Evolutionary conservation across 2,888 invertebrate genomes (phyloP), one percentile per base, ranked within the genome.

Genomic region (Halocaridina rubra): DNA sequence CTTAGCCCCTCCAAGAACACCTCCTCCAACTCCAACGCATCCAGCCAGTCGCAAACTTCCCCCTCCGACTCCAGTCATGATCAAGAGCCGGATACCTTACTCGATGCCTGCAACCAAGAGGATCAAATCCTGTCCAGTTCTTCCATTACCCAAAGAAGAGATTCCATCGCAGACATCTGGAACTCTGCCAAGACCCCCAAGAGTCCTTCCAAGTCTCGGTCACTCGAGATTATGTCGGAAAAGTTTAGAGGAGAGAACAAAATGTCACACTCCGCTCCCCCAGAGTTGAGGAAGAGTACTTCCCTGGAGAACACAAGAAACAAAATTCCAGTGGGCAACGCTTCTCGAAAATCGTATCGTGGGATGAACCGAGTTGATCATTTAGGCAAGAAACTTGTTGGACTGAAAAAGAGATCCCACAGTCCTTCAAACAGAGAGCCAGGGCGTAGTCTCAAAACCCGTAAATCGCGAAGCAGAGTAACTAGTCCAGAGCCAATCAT

Each of bases 151-250:
- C 79, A 79, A 75, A 72, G 79, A 80, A 79, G 74, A 75, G 57
- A 57, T 75, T 10, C 78, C 53, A 33, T 74, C 61, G 32, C 79
- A 33, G 79, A 75, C 67, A 33, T 74, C 79, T 16, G 84, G 80
- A 61, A 74, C 78, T n/a, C 79, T 80, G n/a, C 84, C 79, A 84
- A 80, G 80, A 32, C 64, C 80, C 19, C 84, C 84, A 80, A 84
- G 80, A 27, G 84, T 84, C n/a, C 75, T 84, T 59, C 79, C 84
- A 84, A 84, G 53, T 64, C 82, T 84, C 57, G 82, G 82, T 69
- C 78, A 61, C 19, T 57, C 61, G 53, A 77, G 71, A 29, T 61
- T 84, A 59, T 77, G 78, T 72, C 82, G 59, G 77, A 71, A 71
- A 77, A 77, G 82, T 24, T 46, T 71, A 79, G 84, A 74, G 74